These are phyloP conservation scores for Trichogramma evanescens DNA, from an alignment of 2,888 invertebrate species.

Conservation along the genomic window DNA sequence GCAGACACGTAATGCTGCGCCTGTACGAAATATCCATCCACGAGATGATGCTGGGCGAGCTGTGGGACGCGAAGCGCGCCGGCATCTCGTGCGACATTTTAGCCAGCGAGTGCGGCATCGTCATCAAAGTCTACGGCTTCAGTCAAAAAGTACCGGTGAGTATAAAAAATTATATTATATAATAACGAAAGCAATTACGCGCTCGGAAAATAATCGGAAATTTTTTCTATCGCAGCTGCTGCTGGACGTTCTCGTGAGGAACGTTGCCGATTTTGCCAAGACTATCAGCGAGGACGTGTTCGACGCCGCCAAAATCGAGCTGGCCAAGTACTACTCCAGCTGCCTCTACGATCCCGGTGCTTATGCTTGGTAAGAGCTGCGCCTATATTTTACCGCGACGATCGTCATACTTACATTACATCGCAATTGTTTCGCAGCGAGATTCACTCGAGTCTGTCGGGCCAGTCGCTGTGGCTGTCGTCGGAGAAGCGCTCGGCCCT, in stretches of 20 bases:
- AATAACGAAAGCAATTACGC: not conserved
- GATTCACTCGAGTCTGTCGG: slow-evolving; percentile 60
- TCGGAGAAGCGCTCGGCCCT: slow-evolving; percentile 60
- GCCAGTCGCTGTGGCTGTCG: slow-evolving; percentile 60
- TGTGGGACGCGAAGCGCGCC: slow-evolving; percentile 66
- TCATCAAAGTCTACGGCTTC: slow-evolving; percentile 60
- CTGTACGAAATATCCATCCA: slow-evolving; percentile 54
- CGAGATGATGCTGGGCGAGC: slow-evolving; percentile 56
- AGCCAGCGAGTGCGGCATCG: slow-evolving; percentile 60
- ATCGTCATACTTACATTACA: no score
- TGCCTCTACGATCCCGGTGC: slow-evolving; percentile 64
- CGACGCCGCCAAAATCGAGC: slow-evolving; percentile 63
- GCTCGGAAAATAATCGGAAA: not conserved
- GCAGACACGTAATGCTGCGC: slow-evolving; percentile 50
- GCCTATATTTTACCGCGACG: not conserved
- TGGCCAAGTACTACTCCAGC: slow-evolving; percentile 64
- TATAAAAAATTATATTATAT: slow-evolving; percentile 20
- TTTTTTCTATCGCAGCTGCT: slow-evolving; percentile 51
- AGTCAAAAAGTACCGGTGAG: slow-evolving; percentile 66
- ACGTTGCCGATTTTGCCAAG: slow-evolving; percentile 55
- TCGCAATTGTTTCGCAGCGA: slow-evolving; percentile 50
- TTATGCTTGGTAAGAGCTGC: slow-evolving; percentile 62
- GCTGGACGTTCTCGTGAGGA: slow-evolving; percentile 61
- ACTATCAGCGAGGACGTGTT: slow-evolving; percentile 58
- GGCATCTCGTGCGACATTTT: slow-evolving; percentile 58